phyloP scores from a whole-genome alignment of 2,888 invertebrate species.

The Litoditis marina region DNA sequence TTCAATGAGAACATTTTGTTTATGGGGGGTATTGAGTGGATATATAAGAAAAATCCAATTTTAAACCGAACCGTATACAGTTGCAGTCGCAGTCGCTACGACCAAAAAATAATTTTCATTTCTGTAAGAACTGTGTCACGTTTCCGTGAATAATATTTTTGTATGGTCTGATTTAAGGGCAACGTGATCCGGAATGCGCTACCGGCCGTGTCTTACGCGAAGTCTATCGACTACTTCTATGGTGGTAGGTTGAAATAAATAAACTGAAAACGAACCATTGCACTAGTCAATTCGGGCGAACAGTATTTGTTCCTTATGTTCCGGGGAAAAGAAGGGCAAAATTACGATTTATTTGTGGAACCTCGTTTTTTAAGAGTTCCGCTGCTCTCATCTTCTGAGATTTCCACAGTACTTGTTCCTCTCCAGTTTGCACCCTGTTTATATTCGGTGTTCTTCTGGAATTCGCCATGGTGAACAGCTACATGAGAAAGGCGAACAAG shows the following conservation, averaged over 20 bases:
- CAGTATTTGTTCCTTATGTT: too few species aligned
- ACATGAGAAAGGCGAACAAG: constrained; percentile 54
- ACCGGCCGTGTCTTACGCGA: constrained; percentile 52
- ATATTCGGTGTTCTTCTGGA: constrained; percentile 56
- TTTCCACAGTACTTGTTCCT: not conserved
- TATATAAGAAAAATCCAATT: too few species aligned
- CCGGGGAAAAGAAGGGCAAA: too few species aligned
- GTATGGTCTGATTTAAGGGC: constrained; percentile 45
- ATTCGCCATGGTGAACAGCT: constrained; percentile 52
- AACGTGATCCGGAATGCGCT: constrained; percentile 55
- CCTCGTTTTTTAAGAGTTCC: not conserved
- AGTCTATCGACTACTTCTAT: constrained; percentile 56
- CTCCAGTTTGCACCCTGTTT: constrained; percentile 55
- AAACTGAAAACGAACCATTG: not conserved
- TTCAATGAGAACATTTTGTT: too few species aligned
- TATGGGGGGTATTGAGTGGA: too few species aligned
- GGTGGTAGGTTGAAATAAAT: constrained; percentile 33
- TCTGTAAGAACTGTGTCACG: not conserved
- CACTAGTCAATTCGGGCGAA: not conserved
- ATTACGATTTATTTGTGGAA: not conserved
- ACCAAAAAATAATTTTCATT: not conserved
- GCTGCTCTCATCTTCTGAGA: not conserved
- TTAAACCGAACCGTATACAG: too few species aligned
- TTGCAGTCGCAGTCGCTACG: too few species aligned
- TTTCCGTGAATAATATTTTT: not conserved